Base-by-base conservation (phyloP, 2,113 vertebrate species). In the Hippocampus abdominalis region DNA sequence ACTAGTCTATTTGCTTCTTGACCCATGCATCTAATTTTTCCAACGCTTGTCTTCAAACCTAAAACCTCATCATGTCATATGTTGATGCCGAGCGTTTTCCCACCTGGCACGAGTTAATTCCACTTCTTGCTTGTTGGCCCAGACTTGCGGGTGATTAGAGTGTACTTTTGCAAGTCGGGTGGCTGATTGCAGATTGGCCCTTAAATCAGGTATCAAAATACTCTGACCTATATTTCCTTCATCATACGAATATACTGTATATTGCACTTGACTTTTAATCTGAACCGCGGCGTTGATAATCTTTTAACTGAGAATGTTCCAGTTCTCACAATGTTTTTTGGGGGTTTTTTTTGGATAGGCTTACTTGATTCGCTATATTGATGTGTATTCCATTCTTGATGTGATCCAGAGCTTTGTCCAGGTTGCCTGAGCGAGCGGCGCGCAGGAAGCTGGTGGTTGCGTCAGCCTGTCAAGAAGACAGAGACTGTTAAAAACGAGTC, bases 371-470 rank as follows among this genome's bases (percentile, higher is more conserved):
- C 40, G 96, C 91, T 72, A 72, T 94, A 91, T 99, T 98, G 87
- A 99, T 97, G 86, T 95, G 85, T 70, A 98, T 94, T 71, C 96
- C 94, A 67, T 98, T 97, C 89, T 95, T 94, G 81, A 99, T 90
- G 88, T 96, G 94, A 79, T 99, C 97, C 86, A 96, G 89, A 62
- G 95, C 95, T 88, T 96, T 99, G 89, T 99, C 97, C 92, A 98
- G 89, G 87, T 99, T 99, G 39, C 97, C 97, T 0, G 96, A 96
- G 75, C 97, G 93, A 20, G 96, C 95, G 8, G 97, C 96, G 71
- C 95, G 94, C 84, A 99, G 90, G 74, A 98, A 99, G 80, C 97
- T 98, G 89, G 95, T 97, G 8, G 94, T 82, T 84, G 96, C 89
- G 78, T 97, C 96, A 0, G 96, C 96, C 97, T 98, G 86, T 57